These are phyloP conservation scores for Siniperca undulata DNA, from an alignment of 2,797 vertebrate species.

Conservation along the genomic window DNA sequence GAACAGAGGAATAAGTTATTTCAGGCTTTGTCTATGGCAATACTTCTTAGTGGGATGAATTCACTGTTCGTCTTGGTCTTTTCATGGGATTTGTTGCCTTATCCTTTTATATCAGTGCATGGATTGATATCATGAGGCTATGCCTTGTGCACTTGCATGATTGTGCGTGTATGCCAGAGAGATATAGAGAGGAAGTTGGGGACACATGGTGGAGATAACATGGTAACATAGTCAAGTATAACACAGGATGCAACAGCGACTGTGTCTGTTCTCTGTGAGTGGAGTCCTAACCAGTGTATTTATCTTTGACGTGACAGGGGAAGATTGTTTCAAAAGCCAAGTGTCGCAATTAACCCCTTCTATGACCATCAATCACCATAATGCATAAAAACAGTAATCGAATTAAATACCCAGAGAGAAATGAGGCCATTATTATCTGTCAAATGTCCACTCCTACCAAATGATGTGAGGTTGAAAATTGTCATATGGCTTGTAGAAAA, in stretches of 20 bases:
- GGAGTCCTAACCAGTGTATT: conserved; percentile 37
- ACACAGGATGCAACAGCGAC: conserved; percentile 42
- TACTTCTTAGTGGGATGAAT: not conserved
- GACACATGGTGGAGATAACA: conserved; percentile 39
- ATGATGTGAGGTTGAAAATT: conserved; percentile 43
- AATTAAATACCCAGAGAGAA: conserved; percentile 65
- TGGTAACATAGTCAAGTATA: conserved; percentile 37
- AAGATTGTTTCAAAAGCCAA: conserved; percentile 68
- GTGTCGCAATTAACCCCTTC: conserved; percentile 75
- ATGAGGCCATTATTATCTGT: conserved; percentile 58
- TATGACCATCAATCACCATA: conserved; percentile 66
- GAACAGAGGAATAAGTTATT: not conserved
- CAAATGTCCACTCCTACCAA: conserved; percentile 47
- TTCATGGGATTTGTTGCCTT: conserved; percentile 6
- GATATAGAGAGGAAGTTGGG: conserved; percentile 15
- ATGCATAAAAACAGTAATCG: conserved; percentile 67
- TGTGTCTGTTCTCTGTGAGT: conserved; percentile 17
- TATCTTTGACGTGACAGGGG: conserved; percentile 58
- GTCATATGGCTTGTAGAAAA: conserved; percentile 28
- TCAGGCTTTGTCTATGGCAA: not conserved
- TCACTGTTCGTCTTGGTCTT: not conserved
- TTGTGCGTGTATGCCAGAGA: not conserved
- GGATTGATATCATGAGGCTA: conserved; percentile 8
- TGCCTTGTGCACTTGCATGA: not conserved
- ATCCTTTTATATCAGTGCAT: conserved; percentile 20